A percentile compares a stretch with the other conserved stretches of the same genome.
Evolutionary conservation across 1,140 invertebrate species (phyloP).

Genomic region (Brachionus calyciflorus): DNA sequence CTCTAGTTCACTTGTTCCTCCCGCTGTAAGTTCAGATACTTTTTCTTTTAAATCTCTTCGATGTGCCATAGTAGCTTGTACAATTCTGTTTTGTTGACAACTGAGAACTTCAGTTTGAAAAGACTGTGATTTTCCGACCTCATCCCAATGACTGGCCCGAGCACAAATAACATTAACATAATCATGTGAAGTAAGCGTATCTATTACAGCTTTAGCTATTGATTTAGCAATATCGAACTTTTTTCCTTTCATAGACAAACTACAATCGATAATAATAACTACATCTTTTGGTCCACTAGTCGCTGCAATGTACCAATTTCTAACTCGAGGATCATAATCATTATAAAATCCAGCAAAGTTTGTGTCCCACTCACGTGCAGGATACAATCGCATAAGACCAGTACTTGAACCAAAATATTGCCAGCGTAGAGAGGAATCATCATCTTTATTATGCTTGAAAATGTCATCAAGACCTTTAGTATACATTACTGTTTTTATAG

Average conservation of each 20-base stretch:
- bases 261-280: conserved; percentile 61
- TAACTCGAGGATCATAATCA: conserved; percentile 60
- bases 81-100: conserved; percentile 58
- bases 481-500: conserved; percentile 57
- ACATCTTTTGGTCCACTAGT: conserved; percentile 63
- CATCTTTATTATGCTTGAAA: conserved; percentile 55
- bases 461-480: conserved; percentile 56
- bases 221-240: conserved; percentile 62
- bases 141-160: conserved; percentile 60
- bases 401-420: conserved; percentile 62
- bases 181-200: conserved; percentile 61
- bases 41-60: conserved; percentile 61
- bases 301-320: conserved; percentile 62
- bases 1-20: conserved; percentile 61
- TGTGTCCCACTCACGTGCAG: conserved; percentile 62
- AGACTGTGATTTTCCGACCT: conserved; percentile 56
- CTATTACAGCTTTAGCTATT: conserved; percentile 61
- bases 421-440: conserved; percentile 58
- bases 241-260: conserved; percentile 57
- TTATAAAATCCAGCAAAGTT: conserved; percentile 63
- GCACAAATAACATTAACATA: conserved; percentile 62
- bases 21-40: conserved; percentile 57
- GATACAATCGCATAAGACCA: conserved; percentile 59
- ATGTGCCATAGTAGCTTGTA: conserved; percentile 60
- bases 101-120: conserved; percentile 58